Percentiles rank a stretch among this genome's conserved stretches.
Evolutionary conservation across 2,797 vertebrate species (phyloP).

Genomic region (Ataeniobius toweri): DNA sequence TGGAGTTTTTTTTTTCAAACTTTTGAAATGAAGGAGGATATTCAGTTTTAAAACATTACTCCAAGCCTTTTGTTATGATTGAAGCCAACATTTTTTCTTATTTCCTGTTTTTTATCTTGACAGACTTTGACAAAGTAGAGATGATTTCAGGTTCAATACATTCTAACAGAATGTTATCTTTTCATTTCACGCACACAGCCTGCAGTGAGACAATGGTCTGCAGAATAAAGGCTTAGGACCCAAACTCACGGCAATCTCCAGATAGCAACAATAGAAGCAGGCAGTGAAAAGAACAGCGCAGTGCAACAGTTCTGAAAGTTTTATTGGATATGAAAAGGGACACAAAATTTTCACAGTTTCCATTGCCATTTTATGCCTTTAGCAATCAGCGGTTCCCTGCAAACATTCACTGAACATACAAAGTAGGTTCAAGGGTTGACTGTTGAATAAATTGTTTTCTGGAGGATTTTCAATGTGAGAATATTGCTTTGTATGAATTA

Average conservation of each 20-base stretch:
- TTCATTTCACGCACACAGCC: conserved; percentile 5
- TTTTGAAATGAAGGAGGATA: background rate
- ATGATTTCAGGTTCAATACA: conserved; percentile 1
- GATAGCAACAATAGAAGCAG: background rate
- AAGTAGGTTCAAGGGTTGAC: background rate
- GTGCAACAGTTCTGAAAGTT: background rate
- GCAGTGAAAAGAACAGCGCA: background rate
- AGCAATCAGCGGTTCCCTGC: conserved; percentile 1
- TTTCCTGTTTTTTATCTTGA: background rate
- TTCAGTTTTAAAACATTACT: background rate
- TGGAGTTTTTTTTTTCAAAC: background rate
- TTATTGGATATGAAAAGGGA: background rate
- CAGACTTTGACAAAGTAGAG: conserved; percentile 1
- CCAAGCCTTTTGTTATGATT: background rate
- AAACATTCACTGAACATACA: background rate
- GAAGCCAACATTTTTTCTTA: background rate
- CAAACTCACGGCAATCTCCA: background rate
- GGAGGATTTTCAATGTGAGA: conserved; percentile 2
- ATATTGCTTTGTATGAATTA: background rate
- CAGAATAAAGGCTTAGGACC: conserved; percentile 9
- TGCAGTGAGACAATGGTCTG: conserved; percentile 7
- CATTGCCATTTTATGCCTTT: background rate
- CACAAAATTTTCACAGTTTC: background rate
- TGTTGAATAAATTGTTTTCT: background rate
- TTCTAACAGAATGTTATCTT: conserved; percentile 2